Conservation (phyloP, 2,113 vertebrate genomes). For the Helogale parvula region DNA sequence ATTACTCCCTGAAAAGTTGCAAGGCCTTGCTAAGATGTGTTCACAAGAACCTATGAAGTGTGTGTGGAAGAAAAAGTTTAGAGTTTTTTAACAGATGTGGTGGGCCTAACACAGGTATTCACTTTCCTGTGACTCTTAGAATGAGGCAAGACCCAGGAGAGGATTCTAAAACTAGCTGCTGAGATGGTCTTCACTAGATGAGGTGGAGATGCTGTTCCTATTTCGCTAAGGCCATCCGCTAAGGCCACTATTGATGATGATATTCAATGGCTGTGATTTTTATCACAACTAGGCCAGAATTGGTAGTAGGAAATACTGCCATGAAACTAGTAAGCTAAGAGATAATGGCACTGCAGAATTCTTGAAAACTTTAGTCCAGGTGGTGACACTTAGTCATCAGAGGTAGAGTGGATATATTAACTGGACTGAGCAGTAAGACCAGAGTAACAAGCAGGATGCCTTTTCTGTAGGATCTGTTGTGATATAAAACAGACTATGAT, state of each 20-base stretch:
- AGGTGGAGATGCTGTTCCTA: background rate
- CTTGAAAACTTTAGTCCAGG: background rate
- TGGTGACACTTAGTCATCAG: too few relatives aligned
- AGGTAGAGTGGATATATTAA: background rate
- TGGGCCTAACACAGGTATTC: too few relatives aligned
- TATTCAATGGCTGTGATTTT: background rate
- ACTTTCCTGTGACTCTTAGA: background rate
- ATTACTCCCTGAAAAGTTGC: background rate
- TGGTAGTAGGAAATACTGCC: background rate
- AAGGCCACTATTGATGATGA: background rate
- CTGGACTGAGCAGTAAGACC: background rate
- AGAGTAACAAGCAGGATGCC: background rate
- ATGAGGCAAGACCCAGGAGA: background rate
- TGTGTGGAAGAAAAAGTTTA: background rate
- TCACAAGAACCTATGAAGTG: background rate
- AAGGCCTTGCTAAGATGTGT: background rate
- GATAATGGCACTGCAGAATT: background rate
- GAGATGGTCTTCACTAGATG: background rate
- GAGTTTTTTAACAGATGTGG: background rate
- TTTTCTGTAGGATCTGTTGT: background rate
- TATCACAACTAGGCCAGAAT: background rate
- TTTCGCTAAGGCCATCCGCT: background rate
- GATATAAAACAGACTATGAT: background rate
- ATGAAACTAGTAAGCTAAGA: background rate
- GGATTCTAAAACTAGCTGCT: background rate